Conservation (phyloP, 2,113 vertebrate genomes). For the Micronycteris hirsuta region DNA sequence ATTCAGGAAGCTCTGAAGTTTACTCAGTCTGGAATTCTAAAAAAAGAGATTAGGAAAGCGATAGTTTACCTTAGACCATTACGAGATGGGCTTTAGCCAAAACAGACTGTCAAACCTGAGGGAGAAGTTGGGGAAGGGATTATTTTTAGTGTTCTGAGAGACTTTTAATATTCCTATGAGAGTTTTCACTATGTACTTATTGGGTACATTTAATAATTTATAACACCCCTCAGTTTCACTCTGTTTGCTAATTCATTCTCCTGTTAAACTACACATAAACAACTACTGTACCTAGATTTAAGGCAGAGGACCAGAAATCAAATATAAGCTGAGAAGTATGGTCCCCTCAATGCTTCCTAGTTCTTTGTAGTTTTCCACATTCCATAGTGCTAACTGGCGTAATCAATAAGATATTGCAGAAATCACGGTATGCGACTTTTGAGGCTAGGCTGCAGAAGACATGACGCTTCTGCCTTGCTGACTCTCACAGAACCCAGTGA, state of each 20-base stretch:
- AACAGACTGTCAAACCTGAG: conserved; percentile 11
- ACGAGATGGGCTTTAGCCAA: conserved; percentile 44
- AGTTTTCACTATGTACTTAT: not conserved
- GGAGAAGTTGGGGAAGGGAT: conserved; percentile 16
- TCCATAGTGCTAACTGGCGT: not conserved
- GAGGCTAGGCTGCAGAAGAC: not conserved
- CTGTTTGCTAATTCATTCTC: not conserved
- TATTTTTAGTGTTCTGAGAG: conserved; percentile 38
- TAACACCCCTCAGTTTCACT: not conserved
- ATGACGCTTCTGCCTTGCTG: not conserved
- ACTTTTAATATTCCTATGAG: not conserved
- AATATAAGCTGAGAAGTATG: not conserved
- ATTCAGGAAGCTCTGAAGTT: conserved; percentile 39
- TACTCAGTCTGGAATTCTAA: conserved; percentile 25
- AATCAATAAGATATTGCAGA: not conserved
- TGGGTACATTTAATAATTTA: not conserved
- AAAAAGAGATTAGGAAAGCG: conserved; percentile 35
- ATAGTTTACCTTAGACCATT: conserved; percentile 50
- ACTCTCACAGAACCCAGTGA: not conserved
- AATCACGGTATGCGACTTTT: not conserved
- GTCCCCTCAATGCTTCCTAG: rapidly evolving
- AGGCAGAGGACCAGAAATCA: not conserved
- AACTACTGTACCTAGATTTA: not conserved
- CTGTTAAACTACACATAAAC: not conserved
- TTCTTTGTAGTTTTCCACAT: not conserved